Evolutionary conservation across 1,140 invertebrate species (phyloP), one percentile per base, ranked within the genome.

Genomic region (Diprion similis): DNA sequence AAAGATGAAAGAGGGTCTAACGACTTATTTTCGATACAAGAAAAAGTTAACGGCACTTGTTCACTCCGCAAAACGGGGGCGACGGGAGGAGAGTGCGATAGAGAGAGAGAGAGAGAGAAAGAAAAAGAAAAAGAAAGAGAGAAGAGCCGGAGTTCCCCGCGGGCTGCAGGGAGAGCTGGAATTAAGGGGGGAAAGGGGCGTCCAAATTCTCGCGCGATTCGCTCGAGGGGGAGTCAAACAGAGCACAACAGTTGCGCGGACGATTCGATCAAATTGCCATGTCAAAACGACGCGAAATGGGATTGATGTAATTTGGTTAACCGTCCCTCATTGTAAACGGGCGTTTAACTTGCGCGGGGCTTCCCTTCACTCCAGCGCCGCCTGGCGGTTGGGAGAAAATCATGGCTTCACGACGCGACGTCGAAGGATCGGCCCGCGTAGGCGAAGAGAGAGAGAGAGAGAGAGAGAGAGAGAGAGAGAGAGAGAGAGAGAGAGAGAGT

Each of bases 221-320:
- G 24, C 24, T 37, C 24, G 24, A 37, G 24, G 51, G 51, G 11
- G 11, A 59, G 51, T 13, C 11, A 59, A 13, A 17, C 51, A 70
- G 45, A 70, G 46, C 46, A 83, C 80, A 87, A 87, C 83, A 84
- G 84, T 85, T 86, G 84, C 84, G 80, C 81, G 78, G 51, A 37
- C 76, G 75, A 78, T 78, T 77, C 82, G 86, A 86, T 80, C 85
- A 84, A 82, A 86, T 87, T 86, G 85, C 81, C 81, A 86, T 85
- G 84, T 86, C 83, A 87, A 88, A 88, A 88, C 84, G 86, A 86
- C 79, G 84, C 83, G 87, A 87, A 88, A 88, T 87, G 83, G 84
- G 85, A 87, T 87, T 88, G 87, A 88, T 88, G 87, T 87, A 87
- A 88, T 87, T 88, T 85, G 75, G 86, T 87, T 87, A 87, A 79